Conservation (phyloP, 2,888 invertebrate genomes). For the Chaetogeoica ovagalla region DNA sequence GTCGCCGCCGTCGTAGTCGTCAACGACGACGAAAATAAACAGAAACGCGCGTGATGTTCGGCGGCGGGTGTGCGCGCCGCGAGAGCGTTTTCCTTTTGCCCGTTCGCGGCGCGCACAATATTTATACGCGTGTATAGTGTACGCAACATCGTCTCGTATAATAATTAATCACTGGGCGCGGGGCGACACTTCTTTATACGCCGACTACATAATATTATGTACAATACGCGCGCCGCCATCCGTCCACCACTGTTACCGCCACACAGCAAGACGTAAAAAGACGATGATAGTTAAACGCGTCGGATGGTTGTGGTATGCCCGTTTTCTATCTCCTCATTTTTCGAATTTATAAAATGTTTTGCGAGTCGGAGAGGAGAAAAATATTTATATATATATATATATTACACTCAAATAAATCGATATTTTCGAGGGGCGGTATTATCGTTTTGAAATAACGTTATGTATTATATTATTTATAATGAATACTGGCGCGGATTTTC, state of each 20-base stretch:
- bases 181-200: constrained; percentile 51
- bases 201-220: constrained; percentile 4
- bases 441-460: constrained; percentile 20
- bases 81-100: constrained; percentile 37
- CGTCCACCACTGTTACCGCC: background rate
- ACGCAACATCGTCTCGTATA: constrained; percentile 1
- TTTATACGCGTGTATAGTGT: background rate
- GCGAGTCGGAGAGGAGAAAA: too few species aligned
- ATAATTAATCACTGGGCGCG: constrained; percentile 46
- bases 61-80: background rate
- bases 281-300: background rate
- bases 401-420: constrained; percentile 49
- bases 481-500: too few species aligned
- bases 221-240: background rate
- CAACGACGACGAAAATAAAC: constrained; percentile 49
- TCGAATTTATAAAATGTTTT: too few species aligned
- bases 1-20: background rate
- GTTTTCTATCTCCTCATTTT: too few species aligned
- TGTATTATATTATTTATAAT: too few species aligned
- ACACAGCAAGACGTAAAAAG: constrained; percentile 16
- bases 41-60: constrained; percentile 20
- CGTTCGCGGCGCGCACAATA: background rate
- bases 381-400: too few species aligned
- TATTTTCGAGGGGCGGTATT: constrained; percentile 39
- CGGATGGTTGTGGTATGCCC: too few species aligned